A percentile compares a stretch with the other conserved stretches of the same genome.
Conservation (phyloP, 2,797 vertebrate species). For the Bradypodion pumilum region DNA sequence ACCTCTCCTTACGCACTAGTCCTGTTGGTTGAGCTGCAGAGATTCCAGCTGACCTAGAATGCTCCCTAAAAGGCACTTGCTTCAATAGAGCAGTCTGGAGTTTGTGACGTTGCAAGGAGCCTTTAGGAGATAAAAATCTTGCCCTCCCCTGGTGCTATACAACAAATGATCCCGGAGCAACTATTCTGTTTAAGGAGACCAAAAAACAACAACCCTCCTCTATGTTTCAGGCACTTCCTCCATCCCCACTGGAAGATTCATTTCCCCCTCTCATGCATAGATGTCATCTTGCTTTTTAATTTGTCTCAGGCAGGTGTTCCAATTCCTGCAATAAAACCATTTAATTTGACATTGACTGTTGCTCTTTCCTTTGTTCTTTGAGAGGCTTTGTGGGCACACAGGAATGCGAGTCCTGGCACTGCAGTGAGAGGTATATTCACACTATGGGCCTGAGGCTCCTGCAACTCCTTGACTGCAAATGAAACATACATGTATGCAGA, state of each 20-base stretch:
- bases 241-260: background rate
- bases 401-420: background rate
- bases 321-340: conserved; percentile 67
- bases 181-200: conserved; percentile 11
- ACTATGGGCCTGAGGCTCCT: background rate
- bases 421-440: background rate
- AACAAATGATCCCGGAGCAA: background rate
- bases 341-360: conserved; percentile 47
- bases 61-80: background rate
- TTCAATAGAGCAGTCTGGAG: background rate
- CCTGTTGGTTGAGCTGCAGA: background rate
- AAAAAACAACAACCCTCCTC: background rate
- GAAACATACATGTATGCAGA: background rate
- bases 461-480: background rate
- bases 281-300: background rate
- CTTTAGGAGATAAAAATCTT: background rate
- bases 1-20: background rate
- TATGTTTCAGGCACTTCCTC: conserved; percentile 1
- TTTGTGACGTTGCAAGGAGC: background rate
- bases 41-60: background rate
- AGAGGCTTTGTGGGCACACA: background rate
- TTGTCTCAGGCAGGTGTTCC: conserved; percentile 25
- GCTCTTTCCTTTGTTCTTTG: background rate
- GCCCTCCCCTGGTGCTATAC: background rate
- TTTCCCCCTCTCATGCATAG: background rate